A percentile compares a stretch with the other conserved stretches of the same genome.
These are phyloP conservation scores for Cepphus grylle DNA, from an alignment of 2,113 vertebrate genomes.

Conservation along the genomic window DNA sequence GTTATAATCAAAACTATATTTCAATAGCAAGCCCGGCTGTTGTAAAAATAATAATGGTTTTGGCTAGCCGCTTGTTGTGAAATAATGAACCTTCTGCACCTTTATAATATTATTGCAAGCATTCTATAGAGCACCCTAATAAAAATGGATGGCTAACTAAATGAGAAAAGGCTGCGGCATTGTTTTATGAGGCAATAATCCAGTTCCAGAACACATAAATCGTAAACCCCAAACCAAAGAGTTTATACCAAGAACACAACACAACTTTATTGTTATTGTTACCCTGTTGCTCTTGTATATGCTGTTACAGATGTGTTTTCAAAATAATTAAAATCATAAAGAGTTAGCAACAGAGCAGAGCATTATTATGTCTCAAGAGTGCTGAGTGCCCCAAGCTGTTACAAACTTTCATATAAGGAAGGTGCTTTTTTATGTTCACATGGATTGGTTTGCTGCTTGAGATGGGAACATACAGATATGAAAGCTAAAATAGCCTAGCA, in stretches of 20 bases:
- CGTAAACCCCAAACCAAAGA: background rate
- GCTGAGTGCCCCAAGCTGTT: background rate
- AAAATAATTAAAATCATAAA: slow-evolving; percentile 42
- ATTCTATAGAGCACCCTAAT: slow-evolving; percentile 37
- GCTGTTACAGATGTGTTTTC: slow-evolving; percentile 16
- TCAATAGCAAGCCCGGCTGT: slow-evolving; percentile 4
- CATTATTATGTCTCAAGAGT: background rate
- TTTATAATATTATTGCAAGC: slow-evolving; percentile 59
- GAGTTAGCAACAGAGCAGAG: background rate
- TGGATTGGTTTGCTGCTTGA: background rate
- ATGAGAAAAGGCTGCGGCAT: slow-evolving; percentile 46
- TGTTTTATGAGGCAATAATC: slow-evolving; percentile 56
- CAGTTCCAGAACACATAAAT: slow-evolving; percentile 49
- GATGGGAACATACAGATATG: background rate
- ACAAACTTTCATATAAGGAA: background rate
- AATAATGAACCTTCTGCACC: slow-evolving; percentile 55
- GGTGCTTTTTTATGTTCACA: background rate
- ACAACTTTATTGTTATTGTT: slow-evolving; percentile 27
- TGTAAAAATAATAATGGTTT: slow-evolving; percentile 63
- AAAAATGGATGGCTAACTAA: slow-evolving; percentile 50
- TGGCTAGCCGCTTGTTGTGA: slow-evolving; percentile 47
- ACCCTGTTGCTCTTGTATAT: background rate
- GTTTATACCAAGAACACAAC: slow-evolving; percentile 21
- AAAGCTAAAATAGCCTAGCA: background rate
- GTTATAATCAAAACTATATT: slow-evolving; percentile 46